Evolutionary conservation across 2,113 vertebrate species (phyloP).

Genomic region (Cyprinus carpio): DNA sequence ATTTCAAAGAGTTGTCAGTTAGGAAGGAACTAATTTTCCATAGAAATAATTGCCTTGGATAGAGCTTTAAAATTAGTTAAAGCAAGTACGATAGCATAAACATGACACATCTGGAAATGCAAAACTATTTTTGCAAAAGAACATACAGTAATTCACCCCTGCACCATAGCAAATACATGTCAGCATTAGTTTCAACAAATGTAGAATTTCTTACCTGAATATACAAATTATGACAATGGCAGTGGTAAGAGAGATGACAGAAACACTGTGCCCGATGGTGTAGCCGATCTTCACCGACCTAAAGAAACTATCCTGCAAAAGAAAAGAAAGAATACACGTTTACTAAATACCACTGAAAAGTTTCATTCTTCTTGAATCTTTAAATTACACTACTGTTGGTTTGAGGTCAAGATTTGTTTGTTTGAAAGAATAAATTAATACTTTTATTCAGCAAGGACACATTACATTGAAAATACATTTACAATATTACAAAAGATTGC

Average conservation of each 20-base stretch:
- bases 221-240: slow-evolving; percentile 87
- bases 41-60: background rate
- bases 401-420: background rate
- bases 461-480: too few species aligned
- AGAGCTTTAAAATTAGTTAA: background rate
- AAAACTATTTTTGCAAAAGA: background rate
- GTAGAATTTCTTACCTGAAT: slow-evolving; percentile 82
- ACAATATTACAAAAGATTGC: too few species aligned
- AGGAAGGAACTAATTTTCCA: background rate
- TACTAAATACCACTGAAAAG: background rate
- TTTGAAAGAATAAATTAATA: background rate
- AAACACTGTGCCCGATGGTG: slow-evolving; percentile 90
- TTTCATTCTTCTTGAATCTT: background rate
- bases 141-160: background rate
- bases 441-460: background rate
- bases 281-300: slow-evolving; percentile 87
- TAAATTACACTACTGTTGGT: background rate
- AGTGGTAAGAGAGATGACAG: slow-evolving; percentile 83
- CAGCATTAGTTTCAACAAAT: background rate
- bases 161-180: background rate
- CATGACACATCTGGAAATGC: background rate
- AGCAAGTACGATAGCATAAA: background rate
- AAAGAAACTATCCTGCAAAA: slow-evolving; percentile 78
- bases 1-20: background rate
- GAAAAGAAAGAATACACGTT: slow-evolving; percentile 7